These are phyloP conservation scores for Antitype chi DNA, from an alignment of 2,888 invertebrate genomes.

Conservation along the genomic window DNA sequence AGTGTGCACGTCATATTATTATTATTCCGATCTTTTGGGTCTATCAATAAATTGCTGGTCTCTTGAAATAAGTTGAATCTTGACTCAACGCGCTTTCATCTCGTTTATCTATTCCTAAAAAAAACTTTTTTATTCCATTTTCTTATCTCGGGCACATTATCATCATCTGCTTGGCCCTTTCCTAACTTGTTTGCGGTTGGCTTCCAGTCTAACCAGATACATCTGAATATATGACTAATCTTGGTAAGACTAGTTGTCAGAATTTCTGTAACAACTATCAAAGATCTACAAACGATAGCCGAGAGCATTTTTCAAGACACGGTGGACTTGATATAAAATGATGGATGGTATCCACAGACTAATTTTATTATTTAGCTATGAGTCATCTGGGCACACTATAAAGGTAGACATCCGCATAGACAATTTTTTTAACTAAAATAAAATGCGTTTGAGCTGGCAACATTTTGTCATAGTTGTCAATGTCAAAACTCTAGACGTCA, in stretches of 20 bases:
- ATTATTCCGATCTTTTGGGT: background rate
- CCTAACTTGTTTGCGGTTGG: background rate
- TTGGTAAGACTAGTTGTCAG: background rate
- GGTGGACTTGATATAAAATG: background rate
- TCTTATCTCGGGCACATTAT: background rate
- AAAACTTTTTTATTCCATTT: background rate
- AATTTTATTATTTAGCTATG: background rate
- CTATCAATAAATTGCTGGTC: background rate
- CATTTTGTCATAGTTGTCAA: constrained; percentile 64
- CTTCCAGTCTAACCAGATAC: background rate
- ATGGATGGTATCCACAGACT: no score
- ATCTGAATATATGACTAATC: background rate
- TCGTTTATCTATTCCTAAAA: no score
- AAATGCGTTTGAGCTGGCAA: constrained; percentile 54
- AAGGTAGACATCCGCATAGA: constrained; percentile 16
- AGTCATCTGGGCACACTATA: background rate
- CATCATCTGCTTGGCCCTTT: background rate
- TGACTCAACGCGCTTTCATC: no score
- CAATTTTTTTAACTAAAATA: background rate
- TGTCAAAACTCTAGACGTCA: constrained; percentile 77
- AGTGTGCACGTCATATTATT: no score
- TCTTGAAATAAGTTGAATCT: background rate
- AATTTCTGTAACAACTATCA: background rate
- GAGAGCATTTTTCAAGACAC: background rate
- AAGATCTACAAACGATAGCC: background rate